Conservation (phyloP, 2,113 vertebrate genomes). For the Desmodus rotundus region DNA sequence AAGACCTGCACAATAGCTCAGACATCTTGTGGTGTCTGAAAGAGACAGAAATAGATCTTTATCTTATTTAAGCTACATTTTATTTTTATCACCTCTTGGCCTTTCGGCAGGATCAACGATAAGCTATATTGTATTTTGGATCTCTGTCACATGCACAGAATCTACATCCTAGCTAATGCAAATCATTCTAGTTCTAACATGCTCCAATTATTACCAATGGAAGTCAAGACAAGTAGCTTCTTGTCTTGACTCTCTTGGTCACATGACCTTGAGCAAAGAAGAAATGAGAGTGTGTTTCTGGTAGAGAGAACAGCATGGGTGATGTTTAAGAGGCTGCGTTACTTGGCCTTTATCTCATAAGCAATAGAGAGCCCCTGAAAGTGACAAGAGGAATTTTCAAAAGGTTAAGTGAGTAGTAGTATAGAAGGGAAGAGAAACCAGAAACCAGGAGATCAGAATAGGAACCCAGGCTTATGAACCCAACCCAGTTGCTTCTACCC, state of each 20-base stretch:
- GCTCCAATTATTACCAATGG: neutral
- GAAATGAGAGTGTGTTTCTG: neutral
- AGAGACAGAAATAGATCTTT: neutral
- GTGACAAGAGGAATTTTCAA: neutral
- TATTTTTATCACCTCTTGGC: too few relatives aligned
- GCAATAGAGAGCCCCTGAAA: neutral
- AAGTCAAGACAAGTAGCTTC: neutral
- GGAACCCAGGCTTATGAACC: neutral
- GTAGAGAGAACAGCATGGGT: neutral
- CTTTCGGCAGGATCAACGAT: too few relatives aligned
- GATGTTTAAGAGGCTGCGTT: neutral
- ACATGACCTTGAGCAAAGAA: neutral
- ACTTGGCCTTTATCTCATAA: slow-evolving; percentile 3
- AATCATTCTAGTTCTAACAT: neutral
- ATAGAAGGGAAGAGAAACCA: slow-evolving; percentile 5
- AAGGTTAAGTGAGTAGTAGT: neutral
- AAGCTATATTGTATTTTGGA: neutral
- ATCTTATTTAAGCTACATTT: neutral
- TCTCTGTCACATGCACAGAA: neutral
- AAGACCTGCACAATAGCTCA: neutral
- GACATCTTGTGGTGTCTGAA: neutral
- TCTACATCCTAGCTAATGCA: neutral
- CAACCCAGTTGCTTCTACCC: neutral
- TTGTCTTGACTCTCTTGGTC: neutral
- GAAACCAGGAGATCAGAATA: neutral